Base-by-base conservation (phyloP, 2,113 vertebrate genomes). In the Alligator sinensis region DNA sequence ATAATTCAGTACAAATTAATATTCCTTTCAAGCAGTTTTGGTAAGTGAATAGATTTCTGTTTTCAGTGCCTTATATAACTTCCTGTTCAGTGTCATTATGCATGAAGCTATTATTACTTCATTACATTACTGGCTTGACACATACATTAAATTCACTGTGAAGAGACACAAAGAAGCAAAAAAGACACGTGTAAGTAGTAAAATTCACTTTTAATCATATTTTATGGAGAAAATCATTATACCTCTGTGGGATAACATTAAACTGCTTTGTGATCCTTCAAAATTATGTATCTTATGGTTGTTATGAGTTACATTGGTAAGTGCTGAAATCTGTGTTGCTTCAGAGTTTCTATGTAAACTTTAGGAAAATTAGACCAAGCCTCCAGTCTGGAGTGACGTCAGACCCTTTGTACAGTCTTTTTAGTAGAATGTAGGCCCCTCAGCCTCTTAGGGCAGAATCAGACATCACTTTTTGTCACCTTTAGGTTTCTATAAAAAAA, bases 71-170 rank as follows among this genome's bases (percentile, higher is more conserved):
- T 84, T 84, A 70, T 62, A 17, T 86, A 96, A 88, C 72, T 86
- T 88, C 66, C 61, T 13, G 1, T 63, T 92, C 4, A 1, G 85
- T 92, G 81, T 84, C 78, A 38, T 70, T 70, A 62, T 60, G 59
- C 90, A 66, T 82, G 81, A 91, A 94, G 27, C 59, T 84, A 27
- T 94, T 94, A 89, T 91, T 95, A 8, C 19, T 91, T 89, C 86
- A 34, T 75, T 88, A 62, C 14, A 5, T 79, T 92, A 17, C 22
- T 77, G 70, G 2, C 38, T 88, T 91, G 83, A 82, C 78, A 72
- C 24, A 80, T 0, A 0, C 59, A 58, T 89, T 86, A 88, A 63
- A 91, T 63, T 14, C 28, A 2, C 82, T 15, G 17, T 72, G 64
- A 95, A 87, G 22, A 93, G 83, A 80, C 54, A 87, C 13, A 84